phyloP scores from a whole-genome alignment of 1,140 invertebrate genomes.

The Meloidogyne floridensis region DNA sequence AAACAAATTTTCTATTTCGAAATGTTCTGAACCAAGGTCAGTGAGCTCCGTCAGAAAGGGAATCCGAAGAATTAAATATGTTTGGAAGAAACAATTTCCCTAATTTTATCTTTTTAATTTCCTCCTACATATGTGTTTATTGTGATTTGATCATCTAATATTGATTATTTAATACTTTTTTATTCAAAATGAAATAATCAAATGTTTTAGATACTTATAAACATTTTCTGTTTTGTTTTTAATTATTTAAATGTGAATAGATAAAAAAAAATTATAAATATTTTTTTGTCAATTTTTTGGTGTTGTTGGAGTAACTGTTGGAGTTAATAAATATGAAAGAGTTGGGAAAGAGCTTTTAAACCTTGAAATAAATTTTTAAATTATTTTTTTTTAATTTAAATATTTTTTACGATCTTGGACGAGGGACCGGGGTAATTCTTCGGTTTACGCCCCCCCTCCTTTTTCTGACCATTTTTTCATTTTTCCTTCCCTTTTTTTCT shows the following conservation, averaged over 20 bases:
- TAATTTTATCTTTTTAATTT: background rate
- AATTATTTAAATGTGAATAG: background rate
- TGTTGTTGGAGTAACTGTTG: background rate
- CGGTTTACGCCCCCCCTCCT: too few relatives aligned
- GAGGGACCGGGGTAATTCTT: too few relatives aligned
- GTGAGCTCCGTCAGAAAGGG: too few relatives aligned
- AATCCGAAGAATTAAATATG: too few relatives aligned
- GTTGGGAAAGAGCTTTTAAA: background rate
- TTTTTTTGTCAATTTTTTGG: background rate
- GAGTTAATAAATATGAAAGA: conserved; percentile 6
- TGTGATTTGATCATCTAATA: background rate
- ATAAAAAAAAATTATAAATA: background rate
- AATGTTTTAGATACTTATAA: too few relatives aligned
- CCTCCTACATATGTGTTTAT: background rate
- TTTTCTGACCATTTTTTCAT: too few relatives aligned
- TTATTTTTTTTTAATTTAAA: background rate
- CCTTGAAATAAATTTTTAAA: background rate
- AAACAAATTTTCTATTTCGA: too few relatives aligned
- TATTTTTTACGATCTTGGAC: background rate
- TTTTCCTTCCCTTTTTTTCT: too few relatives aligned
- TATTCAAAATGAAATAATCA: too few relatives aligned
- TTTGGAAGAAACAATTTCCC: background rate
- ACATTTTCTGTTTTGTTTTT: too few relatives aligned
- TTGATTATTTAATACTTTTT: background rate
- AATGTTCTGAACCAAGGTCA: too few relatives aligned